Conservation (phyloP, 1,140 invertebrate genomes). For the Helicoverpa armigera region DNA sequence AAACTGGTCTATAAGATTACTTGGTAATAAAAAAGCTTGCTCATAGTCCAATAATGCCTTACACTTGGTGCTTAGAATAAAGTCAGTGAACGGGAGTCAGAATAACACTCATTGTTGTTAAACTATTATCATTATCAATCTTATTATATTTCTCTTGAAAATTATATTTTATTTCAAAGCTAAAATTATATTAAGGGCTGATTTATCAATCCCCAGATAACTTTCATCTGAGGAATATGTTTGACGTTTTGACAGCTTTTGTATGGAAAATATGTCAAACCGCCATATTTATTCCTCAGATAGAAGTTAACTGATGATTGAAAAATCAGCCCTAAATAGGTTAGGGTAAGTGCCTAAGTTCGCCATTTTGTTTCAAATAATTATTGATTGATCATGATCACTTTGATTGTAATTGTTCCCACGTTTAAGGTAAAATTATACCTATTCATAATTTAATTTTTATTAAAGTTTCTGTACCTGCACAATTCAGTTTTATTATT, state of each 20-base stretch:
- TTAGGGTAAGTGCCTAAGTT: constrained; percentile 20
- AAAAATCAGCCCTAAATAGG: no score
- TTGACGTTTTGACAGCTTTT: no score
- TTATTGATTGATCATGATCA: constrained; percentile 8
- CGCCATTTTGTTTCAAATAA: constrained; percentile 1
- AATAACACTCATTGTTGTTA: not conserved
- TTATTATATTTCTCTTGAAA: not conserved
- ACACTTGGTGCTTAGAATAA: constrained; percentile 11
- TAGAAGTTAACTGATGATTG: no score
- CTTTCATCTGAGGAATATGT: no score
- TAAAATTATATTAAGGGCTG: not conserved
- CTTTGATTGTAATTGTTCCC: constrained; percentile 20
- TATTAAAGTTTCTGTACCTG: constrained; percentile 49
- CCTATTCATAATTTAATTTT: constrained; percentile 34
- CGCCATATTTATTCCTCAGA: no score
- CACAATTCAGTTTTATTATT: not conserved
- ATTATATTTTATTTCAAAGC: constrained; percentile 14
- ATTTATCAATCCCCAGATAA: no score
- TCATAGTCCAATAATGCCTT: not conserved
- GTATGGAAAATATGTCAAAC: no score
- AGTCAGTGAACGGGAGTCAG: not conserved
- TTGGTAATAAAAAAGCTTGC: not conserved
- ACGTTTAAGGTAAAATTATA: constrained; percentile 1
- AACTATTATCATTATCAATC: not conserved
- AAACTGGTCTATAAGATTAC: not conserved